phyloP scores from a whole-genome alignment of 2,797 vertebrate species.

The Crenichthys baileyi region DNA sequence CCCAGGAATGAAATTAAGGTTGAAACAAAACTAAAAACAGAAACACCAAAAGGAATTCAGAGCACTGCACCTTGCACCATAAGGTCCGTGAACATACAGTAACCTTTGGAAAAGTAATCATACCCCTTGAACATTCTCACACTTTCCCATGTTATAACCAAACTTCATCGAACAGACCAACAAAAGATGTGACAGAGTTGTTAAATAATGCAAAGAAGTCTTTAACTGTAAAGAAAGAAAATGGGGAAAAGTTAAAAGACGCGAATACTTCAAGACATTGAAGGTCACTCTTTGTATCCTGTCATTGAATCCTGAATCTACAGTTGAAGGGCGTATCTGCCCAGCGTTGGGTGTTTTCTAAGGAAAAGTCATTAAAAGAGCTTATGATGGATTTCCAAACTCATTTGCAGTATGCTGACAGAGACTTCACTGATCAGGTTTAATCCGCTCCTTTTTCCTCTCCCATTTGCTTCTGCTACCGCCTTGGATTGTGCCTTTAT shows the following conservation, averaged over 20 bases:
- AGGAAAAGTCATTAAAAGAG: neutral
- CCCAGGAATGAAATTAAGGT: too few species aligned
- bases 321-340: neutral
- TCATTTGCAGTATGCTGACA: constrained; percentile 17
- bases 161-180: neutral
- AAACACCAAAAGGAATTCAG: neutral
- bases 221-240: neutral
- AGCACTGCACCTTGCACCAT: neutral
- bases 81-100: neutral
- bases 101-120: neutral
- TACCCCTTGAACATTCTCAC: neutral
- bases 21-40: neutral
- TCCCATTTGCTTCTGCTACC: neutral
- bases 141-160: neutral
- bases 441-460: neutral
- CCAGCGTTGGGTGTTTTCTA: neutral
- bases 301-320: neutral
- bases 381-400: neutral
- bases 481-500: neutral
- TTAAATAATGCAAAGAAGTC: neutral
- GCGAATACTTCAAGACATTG: neutral
- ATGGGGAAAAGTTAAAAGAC: neutral
- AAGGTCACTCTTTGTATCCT: neutral
- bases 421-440: neutral
- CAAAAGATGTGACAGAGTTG: neutral